Percentiles rank a stretch among this genome's conserved stretches.
Evolutionary conservation across 2,888 invertebrate species (phyloP).

Genomic region (Eledone cirrhosa): DNA sequence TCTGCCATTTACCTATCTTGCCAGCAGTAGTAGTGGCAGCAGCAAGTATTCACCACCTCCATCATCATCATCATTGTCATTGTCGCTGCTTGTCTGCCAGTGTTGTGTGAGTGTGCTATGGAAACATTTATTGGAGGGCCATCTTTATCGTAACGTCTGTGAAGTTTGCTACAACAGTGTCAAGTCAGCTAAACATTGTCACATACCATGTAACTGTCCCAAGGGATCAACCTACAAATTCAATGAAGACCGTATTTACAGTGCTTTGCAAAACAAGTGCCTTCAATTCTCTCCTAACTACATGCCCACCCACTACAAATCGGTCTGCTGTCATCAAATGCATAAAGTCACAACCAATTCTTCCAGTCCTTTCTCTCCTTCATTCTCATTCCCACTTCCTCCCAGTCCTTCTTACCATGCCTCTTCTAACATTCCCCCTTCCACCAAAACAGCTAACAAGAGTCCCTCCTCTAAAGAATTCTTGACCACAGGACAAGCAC

Average conservation of each 20-base stretch:
- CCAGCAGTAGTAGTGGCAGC: too few relatives aligned
- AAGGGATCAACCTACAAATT: background rate
- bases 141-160: conserved; percentile 11
- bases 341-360: background rate
- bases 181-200: background rate
- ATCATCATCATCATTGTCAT: background rate
- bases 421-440: background rate
- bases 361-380: too few relatives aligned
- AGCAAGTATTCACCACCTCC: too few relatives aligned
- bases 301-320: background rate
- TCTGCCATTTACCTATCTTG: too few relatives aligned
- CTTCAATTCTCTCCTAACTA: conserved; percentile 12
- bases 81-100: background rate
- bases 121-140: background rate
- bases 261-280: conserved; percentile 21
- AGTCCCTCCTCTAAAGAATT: too few relatives aligned
- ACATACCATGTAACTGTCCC: background rate
- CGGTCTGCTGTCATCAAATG: conserved; percentile 18
- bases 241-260: background rate
- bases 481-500: too few relatives aligned
- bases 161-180: conserved; percentile 5
- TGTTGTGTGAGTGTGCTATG: conserved; percentile 21
- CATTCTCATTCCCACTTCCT: background rate
- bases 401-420: background rate
- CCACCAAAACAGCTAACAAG: background rate